These are phyloP conservation scores for Idaea aversata DNA, from an alignment of 2,888 invertebrate genomes.

Conservation along the genomic window DNA sequence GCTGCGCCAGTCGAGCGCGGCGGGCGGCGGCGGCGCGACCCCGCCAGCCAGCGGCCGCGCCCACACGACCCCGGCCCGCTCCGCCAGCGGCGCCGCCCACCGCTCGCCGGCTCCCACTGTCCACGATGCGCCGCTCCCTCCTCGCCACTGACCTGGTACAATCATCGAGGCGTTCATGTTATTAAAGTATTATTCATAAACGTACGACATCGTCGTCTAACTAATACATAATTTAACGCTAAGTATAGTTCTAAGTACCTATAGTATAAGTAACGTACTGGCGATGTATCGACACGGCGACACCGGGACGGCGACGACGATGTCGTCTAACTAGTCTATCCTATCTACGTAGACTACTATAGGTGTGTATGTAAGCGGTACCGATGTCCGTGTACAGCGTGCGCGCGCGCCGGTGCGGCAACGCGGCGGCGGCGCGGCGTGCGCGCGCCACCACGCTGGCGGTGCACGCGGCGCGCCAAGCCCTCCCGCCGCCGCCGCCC, in stretches of 20 bases:
- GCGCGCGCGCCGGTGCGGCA: constrained; percentile 29
- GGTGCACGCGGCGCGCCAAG: constrained; percentile 38
- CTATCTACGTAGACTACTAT: not conserved
- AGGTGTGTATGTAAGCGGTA: constrained; percentile 10
- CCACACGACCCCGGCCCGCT: constrained; percentile 87
- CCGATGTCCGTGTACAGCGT: constrained; percentile 38
- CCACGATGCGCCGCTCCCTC: constrained; percentile 34
- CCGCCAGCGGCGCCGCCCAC: constrained; percentile 88
- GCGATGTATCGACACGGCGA: not conserved
- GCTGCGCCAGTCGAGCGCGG: constrained; percentile 51
- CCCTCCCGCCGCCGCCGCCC: constrained; percentile 35
- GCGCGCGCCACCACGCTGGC: constrained; percentile 33
- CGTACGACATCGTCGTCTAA: not conserved
- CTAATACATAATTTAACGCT: no score
- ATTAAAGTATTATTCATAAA: constrained; percentile 24
- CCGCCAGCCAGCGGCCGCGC: constrained; percentile 83
- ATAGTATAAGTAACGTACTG: no score
- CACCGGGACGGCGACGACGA: not conserved
- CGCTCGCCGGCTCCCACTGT: constrained; percentile 77
- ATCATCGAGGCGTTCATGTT: constrained; percentile 35
- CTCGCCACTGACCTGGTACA: constrained; percentile 4
- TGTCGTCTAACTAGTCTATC: not conserved
- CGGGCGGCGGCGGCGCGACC: constrained; percentile 47
- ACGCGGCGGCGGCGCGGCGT: constrained; percentile 25
- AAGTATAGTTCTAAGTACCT: no score